Evolutionary conservation across 2,113 vertebrate genomes (phyloP).

Genomic region (Epinephelus lanceolatus): DNA sequence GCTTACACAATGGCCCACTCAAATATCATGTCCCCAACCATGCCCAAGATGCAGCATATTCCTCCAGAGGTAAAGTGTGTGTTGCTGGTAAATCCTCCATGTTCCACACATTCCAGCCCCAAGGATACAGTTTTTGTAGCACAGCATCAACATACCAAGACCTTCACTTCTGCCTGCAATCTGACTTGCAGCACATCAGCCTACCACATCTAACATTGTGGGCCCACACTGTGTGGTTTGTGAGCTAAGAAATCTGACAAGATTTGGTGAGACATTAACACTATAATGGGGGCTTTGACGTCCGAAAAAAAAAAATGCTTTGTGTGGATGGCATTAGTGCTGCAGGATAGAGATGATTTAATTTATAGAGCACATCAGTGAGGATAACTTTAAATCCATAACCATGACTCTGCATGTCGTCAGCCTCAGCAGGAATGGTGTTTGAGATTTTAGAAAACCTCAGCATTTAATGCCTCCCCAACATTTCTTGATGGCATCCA

Average conservation of each 20-base stretch:
- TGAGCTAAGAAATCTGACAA: not conserved
- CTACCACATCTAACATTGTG: not conserved
- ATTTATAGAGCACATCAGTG: not conserved
- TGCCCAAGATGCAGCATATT: not conserved
- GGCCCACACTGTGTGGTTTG: not conserved
- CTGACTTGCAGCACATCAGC: not conserved
- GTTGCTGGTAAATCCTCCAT: not conserved
- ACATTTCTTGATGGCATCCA: constrained; percentile 10
- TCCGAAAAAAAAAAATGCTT: not conserved
- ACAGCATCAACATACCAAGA: not conserved
- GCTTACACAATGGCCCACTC: not conserved
- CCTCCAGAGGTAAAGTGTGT: not conserved
- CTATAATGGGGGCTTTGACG: not conserved
- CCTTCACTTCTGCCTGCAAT: not conserved
- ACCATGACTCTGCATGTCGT: constrained; percentile 20
- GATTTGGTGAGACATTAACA: not conserved
- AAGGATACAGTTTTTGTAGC: not conserved
- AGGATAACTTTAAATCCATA: constrained; percentile 15
- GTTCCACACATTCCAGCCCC: not conserved
- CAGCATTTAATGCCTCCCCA: constrained; percentile 11
- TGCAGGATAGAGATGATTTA: not conserved
- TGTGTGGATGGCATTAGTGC: not conserved
- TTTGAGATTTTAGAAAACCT: constrained; percentile 12
- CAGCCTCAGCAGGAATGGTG: constrained; percentile 4
- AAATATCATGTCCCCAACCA: constrained; percentile 7